Percentiles rank a stretch among this genome's conserved stretches.
phyloP scores from a whole-genome alignment of 2,797 vertebrate genomes.

The Hylomyscus alleni region DNA sequence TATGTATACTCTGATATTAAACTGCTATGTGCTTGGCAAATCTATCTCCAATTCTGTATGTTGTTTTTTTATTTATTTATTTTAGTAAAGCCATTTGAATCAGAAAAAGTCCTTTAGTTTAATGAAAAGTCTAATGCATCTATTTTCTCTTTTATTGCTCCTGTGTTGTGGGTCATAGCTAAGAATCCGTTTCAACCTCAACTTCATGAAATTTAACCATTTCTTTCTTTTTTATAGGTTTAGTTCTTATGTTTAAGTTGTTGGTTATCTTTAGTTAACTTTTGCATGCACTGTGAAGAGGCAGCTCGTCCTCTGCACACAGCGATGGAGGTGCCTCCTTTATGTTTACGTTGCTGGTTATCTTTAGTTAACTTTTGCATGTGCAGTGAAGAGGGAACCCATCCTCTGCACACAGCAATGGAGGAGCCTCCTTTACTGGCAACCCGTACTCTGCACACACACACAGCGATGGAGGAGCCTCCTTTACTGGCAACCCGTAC shows the following conservation, averaged over 20 bases:
- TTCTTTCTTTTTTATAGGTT: neutral
- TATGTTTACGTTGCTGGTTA: neutral
- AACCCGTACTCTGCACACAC: neutral
- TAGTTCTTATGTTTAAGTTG: neutral
- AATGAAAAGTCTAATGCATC: neutral
- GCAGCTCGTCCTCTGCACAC: neutral
- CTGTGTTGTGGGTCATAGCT: neutral
- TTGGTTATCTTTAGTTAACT: neutral
- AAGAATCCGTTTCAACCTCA: neutral
- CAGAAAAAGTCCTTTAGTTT: neutral
- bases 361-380: neutral
- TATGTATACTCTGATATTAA: neutral
- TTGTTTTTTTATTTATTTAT: neutral
- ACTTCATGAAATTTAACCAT: neutral
- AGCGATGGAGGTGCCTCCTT: neutral
- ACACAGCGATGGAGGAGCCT: neutral
- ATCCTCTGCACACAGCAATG: neutral
- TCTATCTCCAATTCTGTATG: neutral
- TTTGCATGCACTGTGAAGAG: neutral
- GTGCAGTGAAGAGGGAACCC: neutral
- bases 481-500: neutral
- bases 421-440: neutral
- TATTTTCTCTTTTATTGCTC: neutral
- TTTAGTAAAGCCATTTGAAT: neutral
- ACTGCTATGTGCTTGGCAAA: neutral